A percentile compares a stretch with the other conserved stretches of the same genome.
phyloP scores from a whole-genome alignment of 2,113 vertebrate genomes.

The Plecotus auritus region DNA sequence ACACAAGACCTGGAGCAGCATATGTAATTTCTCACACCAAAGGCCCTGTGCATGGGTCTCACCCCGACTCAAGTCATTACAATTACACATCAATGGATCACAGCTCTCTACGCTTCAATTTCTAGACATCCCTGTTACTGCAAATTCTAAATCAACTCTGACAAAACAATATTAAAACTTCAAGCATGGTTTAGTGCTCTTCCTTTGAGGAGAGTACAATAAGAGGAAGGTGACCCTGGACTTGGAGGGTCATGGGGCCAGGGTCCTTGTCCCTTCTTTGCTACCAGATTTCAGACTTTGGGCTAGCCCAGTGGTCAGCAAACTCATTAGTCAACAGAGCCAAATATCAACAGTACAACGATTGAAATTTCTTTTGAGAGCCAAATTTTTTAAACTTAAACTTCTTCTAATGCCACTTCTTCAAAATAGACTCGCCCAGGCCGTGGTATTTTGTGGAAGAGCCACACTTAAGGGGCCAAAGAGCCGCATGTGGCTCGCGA shows the following conservation, averaged over 20 bases:
- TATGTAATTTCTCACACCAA: neutral
- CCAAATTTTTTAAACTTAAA: too few relatives aligned
- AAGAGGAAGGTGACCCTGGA: neutral
- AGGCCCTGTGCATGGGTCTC: neutral
- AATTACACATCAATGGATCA: neutral
- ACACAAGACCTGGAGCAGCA: neutral
- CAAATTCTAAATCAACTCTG: conserved; percentile 3
- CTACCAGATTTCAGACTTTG: neutral
- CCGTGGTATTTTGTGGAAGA: too few relatives aligned
- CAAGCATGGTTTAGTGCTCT: neutral
- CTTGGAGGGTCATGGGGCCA: neutral
- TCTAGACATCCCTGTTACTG: neutral
- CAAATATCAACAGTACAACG: too few relatives aligned
- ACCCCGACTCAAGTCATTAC: neutral
- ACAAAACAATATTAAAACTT: neutral
- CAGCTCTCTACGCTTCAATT: neutral
- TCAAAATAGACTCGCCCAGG: too few relatives aligned
- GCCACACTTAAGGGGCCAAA: too few relatives aligned
- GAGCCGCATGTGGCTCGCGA: too few relatives aligned
- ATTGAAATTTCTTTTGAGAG: too few relatives aligned
- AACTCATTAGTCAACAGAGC: too few relatives aligned
- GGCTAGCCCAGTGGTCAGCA: neutral
- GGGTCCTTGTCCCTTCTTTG: neutral
- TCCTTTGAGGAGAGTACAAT: neutral
- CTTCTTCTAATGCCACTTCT: too few relatives aligned